These are phyloP conservation scores for Arizona elegans DNA, from an alignment of 2,113 vertebrate species.

Conservation along the genomic window DNA sequence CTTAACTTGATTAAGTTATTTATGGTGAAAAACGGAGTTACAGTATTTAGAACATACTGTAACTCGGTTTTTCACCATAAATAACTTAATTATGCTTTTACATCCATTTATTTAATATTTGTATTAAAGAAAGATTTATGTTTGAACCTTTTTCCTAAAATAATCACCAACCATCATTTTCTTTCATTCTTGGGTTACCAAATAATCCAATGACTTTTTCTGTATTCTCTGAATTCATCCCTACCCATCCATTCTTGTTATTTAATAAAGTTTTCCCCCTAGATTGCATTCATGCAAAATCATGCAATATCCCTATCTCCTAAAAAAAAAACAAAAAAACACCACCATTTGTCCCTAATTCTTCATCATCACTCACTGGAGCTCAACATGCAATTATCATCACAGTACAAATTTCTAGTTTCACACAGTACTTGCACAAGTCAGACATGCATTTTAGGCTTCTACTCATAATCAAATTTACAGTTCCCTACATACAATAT, in stretches of 20 bases:
- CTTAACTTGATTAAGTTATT: background rate
- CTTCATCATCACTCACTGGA: background rate
- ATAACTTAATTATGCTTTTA: background rate
- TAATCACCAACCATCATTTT: background rate
- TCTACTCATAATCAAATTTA: background rate
- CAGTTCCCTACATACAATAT: background rate
- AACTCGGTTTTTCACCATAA: background rate
- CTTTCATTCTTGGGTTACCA: background rate
- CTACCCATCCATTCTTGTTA: background rate
- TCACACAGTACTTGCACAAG: background rate
- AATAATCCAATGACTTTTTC: background rate
- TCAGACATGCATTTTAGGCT: background rate
- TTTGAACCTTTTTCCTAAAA: background rate
- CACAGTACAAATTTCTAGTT: background rate
- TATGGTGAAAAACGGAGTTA: too few species aligned
- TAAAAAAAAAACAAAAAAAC: background rate
- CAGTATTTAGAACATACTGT: background rate
- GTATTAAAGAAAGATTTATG: background rate
- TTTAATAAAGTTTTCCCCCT: background rate
- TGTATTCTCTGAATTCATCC: background rate
- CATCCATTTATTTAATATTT: background rate
- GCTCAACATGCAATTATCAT: background rate
- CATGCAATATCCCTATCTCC: background rate
- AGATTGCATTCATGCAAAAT: background rate
- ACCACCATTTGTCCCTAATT: background rate